These are phyloP conservation scores for Scaptomyza parva DNA, from an alignment of 2,888 invertebrate genomes.

Conservation along the genomic window DNA sequence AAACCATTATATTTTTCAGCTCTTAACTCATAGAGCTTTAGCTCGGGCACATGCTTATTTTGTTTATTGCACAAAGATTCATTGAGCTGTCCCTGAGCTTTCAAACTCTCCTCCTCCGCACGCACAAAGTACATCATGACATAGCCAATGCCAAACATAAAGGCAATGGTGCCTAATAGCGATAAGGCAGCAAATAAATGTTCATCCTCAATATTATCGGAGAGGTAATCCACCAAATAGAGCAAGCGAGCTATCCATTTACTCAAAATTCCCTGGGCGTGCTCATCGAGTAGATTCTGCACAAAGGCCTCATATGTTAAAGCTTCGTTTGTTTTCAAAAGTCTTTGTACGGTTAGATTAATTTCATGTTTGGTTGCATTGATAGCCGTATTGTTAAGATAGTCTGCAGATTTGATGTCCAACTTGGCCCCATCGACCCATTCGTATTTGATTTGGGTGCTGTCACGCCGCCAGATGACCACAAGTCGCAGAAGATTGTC, in stretches of 20 bases:
- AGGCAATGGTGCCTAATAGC: constrained; percentile 90
- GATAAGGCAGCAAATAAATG: constrained; percentile 92
- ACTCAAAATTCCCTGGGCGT: constrained; percentile 90
- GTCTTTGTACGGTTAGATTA: constrained; percentile 89
- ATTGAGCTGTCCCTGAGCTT: constrained; percentile 79
- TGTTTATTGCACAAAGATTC: constrained; percentile 58
- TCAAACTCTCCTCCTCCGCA: constrained; percentile 83
- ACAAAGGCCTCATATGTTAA: constrained; percentile 92
- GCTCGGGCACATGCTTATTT: constrained; percentile 86
- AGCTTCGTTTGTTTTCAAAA: constrained; percentile 90
- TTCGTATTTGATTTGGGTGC: constrained; percentile 94
- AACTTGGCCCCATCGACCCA: constrained; percentile 88
- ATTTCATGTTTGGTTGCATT: constrained; percentile 91
- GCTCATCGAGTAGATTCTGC: constrained; percentile 92
- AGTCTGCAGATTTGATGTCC: constrained; percentile 79
- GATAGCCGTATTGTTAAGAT: constrained; percentile 85
- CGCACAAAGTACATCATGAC: constrained; percentile 93
- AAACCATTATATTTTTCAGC: constrained; percentile 98
- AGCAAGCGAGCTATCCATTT: constrained; percentile 88
- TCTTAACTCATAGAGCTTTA: constrained; percentile 95
- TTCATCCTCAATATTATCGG: constrained; percentile 90
- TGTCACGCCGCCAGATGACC: constrained; percentile 95
- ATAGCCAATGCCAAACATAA: constrained; percentile 92
- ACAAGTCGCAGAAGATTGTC: constrained; percentile 92
- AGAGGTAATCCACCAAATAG: constrained; percentile 89